Evolutionary conservation across 2,113 vertebrate genomes (phyloP), one percentile per base, ranked within the genome.

Genomic region (Lagopus leucura): DNA sequence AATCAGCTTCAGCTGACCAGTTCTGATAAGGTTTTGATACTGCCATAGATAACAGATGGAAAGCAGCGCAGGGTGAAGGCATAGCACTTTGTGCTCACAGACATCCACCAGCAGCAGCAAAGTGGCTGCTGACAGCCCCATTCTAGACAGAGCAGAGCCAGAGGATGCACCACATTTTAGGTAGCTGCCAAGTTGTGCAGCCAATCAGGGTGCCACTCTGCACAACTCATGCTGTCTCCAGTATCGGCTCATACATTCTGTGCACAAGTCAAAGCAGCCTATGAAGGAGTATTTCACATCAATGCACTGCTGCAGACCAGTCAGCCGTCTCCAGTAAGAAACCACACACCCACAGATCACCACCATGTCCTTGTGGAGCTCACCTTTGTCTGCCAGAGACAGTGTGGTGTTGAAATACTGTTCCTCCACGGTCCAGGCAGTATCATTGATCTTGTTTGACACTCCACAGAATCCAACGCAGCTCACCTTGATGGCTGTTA

Each of bases 381-480:
- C 92, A 99, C 99, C 99, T 98, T 99, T 99, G 92, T 99, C 99
- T 10, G 99, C 98, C 85, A 99, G 97, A 2, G 98, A 98, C 80
- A 98, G 78, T 0, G 98, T 98, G 80, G 97, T 99, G 97, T 98
- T 99, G 95, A 99, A 99, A 95, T 99, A 99, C 93, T 98, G 98
- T 88, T 99, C 99, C 93, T 99, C 99, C 55, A 75, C 85, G 0
- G 94, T 97, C 99, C 99, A 99, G 0, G 97, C 90, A 0, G 97
- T 96, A 82, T 99, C 99, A 1, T 99, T 98, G 9, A 97, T 93
- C 94, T 99, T 99, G 96, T 10, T 99, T 57, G 98, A 99, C 64
- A 99, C 98, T 14, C 99, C 99, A 30, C 99, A 99, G 90, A 97
- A 98, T 9, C 99, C 99, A 11, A 98, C 79, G 71, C 99, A 99